Percentiles rank a stretch among this genome's conserved stretches.
Conservation (phyloP, 1,140 invertebrate genomes). For the Drosophila mauritiana region DNA sequence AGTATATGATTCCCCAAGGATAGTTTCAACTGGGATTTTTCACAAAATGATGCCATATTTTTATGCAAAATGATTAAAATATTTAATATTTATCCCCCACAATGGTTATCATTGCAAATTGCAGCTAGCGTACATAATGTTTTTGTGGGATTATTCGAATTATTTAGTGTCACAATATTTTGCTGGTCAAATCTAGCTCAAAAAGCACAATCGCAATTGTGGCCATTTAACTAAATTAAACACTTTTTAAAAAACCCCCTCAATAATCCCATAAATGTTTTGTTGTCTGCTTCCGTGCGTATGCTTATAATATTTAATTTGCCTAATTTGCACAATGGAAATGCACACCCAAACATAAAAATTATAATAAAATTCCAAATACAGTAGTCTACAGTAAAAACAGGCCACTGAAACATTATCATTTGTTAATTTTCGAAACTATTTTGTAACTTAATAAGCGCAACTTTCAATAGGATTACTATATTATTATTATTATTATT, state of each 20-base stretch:
- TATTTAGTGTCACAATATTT: slow-evolving; percentile 45
- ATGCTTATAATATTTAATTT: slow-evolving; percentile 33
- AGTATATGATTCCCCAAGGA: no score
- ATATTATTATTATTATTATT: not conserved
- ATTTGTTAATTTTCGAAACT: not conserved
- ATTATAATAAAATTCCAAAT: slow-evolving; percentile 12
- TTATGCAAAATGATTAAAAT: not conserved
- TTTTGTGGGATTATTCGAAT: slow-evolving; percentile 14
- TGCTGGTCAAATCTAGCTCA: not conserved
- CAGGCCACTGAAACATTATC: not conserved
- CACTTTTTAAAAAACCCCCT: slow-evolving; percentile 9
- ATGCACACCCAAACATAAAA: slow-evolving; percentile 5
- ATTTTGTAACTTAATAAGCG: slow-evolving; percentile 6
- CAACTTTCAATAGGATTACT: not conserved
- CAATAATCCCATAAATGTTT: slow-evolving; percentile 47
- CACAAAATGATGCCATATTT: no score
- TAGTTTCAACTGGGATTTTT: not conserved
- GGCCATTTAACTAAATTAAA: slow-evolving; percentile 46
- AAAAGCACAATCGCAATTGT: slow-evolving; percentile 16
- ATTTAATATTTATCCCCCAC: not conserved
- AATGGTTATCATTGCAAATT: slow-evolving; percentile 5
- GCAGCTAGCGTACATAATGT: slow-evolving; percentile 3
- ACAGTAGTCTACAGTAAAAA: not conserved
- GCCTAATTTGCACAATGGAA: slow-evolving; percentile 25
- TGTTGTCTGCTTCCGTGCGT: slow-evolving; percentile 14